These are phyloP conservation scores for Prionace glauca DNA, from an alignment of 2,797 vertebrate species.

Conservation along the genomic window DNA sequence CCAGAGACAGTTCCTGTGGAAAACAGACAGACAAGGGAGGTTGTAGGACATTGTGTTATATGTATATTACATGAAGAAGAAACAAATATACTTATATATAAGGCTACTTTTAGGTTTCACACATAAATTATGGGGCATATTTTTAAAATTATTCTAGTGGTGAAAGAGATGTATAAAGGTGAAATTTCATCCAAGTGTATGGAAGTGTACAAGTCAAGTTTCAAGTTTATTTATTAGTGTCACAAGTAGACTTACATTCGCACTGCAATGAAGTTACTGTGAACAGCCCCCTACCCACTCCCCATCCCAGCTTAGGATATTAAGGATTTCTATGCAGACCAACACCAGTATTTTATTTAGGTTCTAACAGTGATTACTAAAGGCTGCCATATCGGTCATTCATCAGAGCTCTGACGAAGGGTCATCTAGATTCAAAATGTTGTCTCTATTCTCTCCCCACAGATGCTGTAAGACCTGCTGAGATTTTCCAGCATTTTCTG, in stretches of 20 bases:
- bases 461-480: too few relatives aligned
- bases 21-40: neutral
- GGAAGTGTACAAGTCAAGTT: too few relatives aligned
- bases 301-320: too few relatives aligned
- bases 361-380: neutral
- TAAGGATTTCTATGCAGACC: neutral
- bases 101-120: neutral
- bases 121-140: neutral
- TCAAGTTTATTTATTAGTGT: too few relatives aligned
- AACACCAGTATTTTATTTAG: too few relatives aligned
- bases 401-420: too few relatives aligned
- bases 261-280: too few relatives aligned
- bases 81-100: neutral
- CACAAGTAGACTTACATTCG: too few relatives aligned
- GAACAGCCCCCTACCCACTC: too few relatives aligned
- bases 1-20: neutral
- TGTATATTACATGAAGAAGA: neutral
- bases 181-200: neutral
- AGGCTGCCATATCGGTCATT: neutral
- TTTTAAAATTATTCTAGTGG: neutral
- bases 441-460: too few relatives aligned
- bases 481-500: too few relatives aligned
- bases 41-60: neutral
- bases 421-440: too few relatives aligned
- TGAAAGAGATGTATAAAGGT: neutral